These are phyloP conservation scores for Amia ocellicauda DNA, from an alignment of 2,113 vertebrate species.

Conservation along the genomic window DNA sequence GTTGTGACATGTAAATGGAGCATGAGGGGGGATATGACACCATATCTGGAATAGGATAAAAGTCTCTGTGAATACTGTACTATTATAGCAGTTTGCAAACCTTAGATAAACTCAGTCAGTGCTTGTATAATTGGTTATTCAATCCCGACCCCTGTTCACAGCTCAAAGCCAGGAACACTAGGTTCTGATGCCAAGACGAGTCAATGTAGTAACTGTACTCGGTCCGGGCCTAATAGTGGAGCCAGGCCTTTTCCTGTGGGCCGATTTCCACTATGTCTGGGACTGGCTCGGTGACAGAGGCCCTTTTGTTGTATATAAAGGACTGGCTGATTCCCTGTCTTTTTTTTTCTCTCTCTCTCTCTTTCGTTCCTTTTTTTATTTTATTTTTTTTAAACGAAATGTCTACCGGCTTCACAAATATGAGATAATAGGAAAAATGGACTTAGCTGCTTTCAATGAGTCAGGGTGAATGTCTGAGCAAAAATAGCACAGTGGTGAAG, in stretches of 20 bases:
- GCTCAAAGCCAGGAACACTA: slow-evolving; percentile 74
- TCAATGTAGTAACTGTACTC: slow-evolving; percentile 93
- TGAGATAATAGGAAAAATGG: slow-evolving; percentile 89
- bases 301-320: slow-evolving; percentile 86
- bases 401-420: slow-evolving; percentile 86
- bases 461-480: slow-evolving; percentile 67
- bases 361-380: too few species aligned
- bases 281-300: slow-evolving; percentile 93
- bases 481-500: slow-evolving; percentile 51
- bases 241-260: slow-evolving; percentile 98
- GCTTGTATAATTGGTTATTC: slow-evolving; percentile 95
- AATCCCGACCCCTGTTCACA: slow-evolving; percentile 86
- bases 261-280: slow-evolving; percentile 89
- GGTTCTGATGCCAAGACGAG: slow-evolving; percentile 86
- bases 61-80: slow-evolving; percentile 79
- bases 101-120: slow-evolving; percentile 89
- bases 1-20: slow-evolving; percentile 71
- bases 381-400: slow-evolving; percentile 48
- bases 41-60: slow-evolving; percentile 77
- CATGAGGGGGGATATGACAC: slow-evolving; percentile 72
- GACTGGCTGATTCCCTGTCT: slow-evolving; percentile 61
- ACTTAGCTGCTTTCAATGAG: slow-evolving; percentile 73
- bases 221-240: slow-evolving; percentile 74
- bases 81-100: slow-evolving; percentile 86
- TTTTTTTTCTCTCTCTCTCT: slow-evolving; percentile 34